Evolutionary conservation across 2,113 vertebrate species (phyloP).

Genomic region (Gavia stellata): DNA sequence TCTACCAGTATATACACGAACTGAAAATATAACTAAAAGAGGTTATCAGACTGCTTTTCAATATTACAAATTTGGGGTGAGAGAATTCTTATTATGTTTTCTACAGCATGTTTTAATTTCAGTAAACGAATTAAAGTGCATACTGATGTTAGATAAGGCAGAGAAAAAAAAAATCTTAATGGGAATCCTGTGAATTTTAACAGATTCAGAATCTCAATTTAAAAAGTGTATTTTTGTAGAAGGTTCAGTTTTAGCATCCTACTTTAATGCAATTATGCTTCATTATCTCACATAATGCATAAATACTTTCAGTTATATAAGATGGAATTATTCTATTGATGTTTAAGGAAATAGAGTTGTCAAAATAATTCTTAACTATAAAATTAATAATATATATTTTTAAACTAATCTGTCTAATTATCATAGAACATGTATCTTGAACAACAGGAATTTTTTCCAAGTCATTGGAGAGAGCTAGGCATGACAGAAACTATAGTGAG

Average conservation of each 20-base stretch:
- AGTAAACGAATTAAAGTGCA: neutral
- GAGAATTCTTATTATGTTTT: neutral
- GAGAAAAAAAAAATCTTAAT: neutral
- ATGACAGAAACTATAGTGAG: neutral
- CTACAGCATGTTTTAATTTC: neutral
- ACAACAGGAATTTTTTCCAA: neutral
- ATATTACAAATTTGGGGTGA: no score
- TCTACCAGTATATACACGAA: neutral
- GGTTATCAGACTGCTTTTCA: neutral
- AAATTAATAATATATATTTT: neutral
- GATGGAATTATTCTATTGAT: neutral
- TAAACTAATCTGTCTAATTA: no score
- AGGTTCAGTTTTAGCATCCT: neutral
- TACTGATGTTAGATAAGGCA: neutral
- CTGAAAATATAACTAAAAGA: neutral
- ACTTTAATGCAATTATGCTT: neutral
- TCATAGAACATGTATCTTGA: neutral
- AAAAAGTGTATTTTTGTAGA: neutral
- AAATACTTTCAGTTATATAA: neutral
- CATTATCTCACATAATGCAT: neutral
- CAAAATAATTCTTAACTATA: neutral
- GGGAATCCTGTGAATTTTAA: neutral
- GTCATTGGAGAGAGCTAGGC: neutral
- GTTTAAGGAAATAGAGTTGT: neutral
- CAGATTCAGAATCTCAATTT: neutral